A percentile compares a stretch with the other conserved stretches of the same genome.
These are phyloP conservation scores for Phymanthus crucifer DNA, from an alignment of 92 coral and sea anemone genomes.

Conservation along the genomic window DNA sequence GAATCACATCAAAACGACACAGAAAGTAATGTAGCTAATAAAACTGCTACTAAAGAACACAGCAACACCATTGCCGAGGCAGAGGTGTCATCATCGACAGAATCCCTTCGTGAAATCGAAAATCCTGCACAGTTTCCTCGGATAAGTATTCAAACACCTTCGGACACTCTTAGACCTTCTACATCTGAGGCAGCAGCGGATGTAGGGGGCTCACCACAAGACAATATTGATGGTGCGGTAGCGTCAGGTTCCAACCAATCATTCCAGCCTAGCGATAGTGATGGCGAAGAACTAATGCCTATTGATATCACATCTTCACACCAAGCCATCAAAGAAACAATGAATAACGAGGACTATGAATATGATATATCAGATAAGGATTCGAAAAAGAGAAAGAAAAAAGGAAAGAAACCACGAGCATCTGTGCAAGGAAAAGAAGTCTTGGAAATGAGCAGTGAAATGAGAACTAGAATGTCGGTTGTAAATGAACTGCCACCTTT, in stretches of 20 bases:
- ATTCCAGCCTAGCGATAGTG: conserved; percentile 15
- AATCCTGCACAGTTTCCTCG: conserved; percentile 29
- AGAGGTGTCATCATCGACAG: conserved; percentile 37
- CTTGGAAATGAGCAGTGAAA: background rate
- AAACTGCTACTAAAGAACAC: background rate
- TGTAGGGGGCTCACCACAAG: background rate
- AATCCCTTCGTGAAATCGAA: conserved; percentile 42
- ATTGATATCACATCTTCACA: conserved; percentile 8
- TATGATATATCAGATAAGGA: background rate
- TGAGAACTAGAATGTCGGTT: background rate
- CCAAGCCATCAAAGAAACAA: conserved; percentile 7
- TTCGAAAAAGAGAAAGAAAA: background rate
- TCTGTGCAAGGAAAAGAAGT: conserved; percentile 19
- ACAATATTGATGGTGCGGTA: background rate
- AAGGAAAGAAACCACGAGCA: background rate
- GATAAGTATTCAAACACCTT: conserved; percentile 22
- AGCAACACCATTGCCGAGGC: conserved; percentile 5
- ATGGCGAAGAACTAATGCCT: conserved; percentile 43
- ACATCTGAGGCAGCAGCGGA: background rate
- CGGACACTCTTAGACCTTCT: conserved; percentile 5
- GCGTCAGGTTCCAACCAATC: background rate
- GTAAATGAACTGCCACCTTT: conserved; percentile 24
- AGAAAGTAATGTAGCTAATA: background rate
- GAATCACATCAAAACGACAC: conserved; percentile 1
- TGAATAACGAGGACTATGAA: background rate